Evolutionary conservation across 1,140 invertebrate species (phyloP), one percentile per base, ranked within the genome.

Genomic region (Drosophila nannoptera): DNA sequence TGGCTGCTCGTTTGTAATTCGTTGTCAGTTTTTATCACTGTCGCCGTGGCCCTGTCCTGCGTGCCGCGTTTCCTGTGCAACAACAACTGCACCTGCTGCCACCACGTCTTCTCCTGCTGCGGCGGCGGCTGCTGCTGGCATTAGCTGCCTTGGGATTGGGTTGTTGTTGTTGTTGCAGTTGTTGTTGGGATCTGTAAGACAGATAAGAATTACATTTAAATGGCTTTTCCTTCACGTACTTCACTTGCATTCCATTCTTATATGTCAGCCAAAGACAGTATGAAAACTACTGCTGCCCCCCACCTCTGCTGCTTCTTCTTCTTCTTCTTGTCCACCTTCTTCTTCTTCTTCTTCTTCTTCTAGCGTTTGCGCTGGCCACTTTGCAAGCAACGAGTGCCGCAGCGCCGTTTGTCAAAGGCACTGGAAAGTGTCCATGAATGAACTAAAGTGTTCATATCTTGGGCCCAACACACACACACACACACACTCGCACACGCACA

Each of bases 391-490:
- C 45, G 55, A 61, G 61, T 45, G 35, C 58, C 64, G 72, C 69
- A 64, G 73, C 65, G 60, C 40, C 14, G 69, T 75, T 70, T 80
- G 77, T 83, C 58, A 77, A 65, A 69, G 61, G 55, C 54, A 53
- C 70, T 49, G 59, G 9, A 77, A 74, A 77, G 70, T 78, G 78
- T 83, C 75, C 72, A 69, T 68, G 72, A 67, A 69, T 82, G 77
- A 75, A 78, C 78, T 78, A 69, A 78, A 82, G 75, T 78, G 78
- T 75, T 83, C 72, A 78, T 82, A 78, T 78, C 80, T 75, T 64
- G 2, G n/a, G 42, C 46, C 14, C 29, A 40, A n/a, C 36, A 36
- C 53, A 31, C 45, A 56, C 50, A n/a, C 29, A 16, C 43, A 50
- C 31, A 46, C 54, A 60, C 38, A 60, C 35, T 69, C 61, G 66